Evolutionary conservation across 1,140 invertebrate species (phyloP).

Genomic region (Druon quercuslanigerum): DNA sequence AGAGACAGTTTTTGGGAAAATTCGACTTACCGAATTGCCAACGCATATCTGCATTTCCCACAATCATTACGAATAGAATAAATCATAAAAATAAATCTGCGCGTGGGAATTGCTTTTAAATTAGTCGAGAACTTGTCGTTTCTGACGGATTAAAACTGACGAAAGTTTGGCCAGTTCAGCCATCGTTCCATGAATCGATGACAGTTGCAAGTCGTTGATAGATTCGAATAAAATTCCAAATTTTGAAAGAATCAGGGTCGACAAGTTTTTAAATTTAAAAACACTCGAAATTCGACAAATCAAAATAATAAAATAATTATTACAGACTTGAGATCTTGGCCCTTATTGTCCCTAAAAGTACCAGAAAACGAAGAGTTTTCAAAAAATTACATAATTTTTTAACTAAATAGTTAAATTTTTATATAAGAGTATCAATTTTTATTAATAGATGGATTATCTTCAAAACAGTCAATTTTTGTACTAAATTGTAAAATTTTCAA

Average conservation of each 20-base stretch:
- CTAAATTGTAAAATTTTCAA: too few species aligned
- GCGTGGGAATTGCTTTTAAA: slow-evolving; percentile 5
- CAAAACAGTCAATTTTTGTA: too few species aligned
- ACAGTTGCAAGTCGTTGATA: slow-evolving; percentile 9
- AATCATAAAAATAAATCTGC: slow-evolving; percentile 27
- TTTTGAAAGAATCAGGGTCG: not conserved
- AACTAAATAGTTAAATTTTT: too few species aligned
- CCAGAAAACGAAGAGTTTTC: too few species aligned
- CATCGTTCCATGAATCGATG: not conserved
- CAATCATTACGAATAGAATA: not conserved
- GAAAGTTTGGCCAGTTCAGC: not conserved
- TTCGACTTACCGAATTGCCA: slow-evolving; percentile 63
- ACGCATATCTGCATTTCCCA: slow-evolving; percentile 52
- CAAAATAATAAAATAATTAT: too few species aligned
- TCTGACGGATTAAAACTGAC: slow-evolving; percentile 5
- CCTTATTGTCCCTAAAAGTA: too few species aligned
- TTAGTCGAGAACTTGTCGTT: slow-evolving; percentile 27
- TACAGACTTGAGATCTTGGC: too few species aligned
- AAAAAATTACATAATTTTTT: too few species aligned
- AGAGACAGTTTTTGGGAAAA: not conserved
- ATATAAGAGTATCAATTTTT: too few species aligned
- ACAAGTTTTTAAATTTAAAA: not conserved
- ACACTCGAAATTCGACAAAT: too few species aligned
- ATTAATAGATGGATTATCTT: too few species aligned
- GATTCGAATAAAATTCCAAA: slow-evolving; percentile 8